Conservation (phyloP, 1,140 invertebrate species). For the Formica selysi region DNA sequence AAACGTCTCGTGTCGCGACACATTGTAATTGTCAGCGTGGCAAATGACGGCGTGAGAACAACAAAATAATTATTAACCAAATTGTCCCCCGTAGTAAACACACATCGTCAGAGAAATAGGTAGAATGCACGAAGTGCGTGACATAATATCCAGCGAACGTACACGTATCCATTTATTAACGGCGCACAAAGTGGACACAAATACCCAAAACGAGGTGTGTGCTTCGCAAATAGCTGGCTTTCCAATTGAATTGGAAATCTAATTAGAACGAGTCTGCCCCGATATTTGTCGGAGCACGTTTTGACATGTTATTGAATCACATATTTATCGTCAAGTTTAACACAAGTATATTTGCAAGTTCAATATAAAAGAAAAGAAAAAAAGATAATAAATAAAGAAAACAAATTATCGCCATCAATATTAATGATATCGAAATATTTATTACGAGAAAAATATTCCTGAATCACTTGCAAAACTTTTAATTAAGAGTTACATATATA, state of each 20-base stretch:
- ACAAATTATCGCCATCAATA: neutral
- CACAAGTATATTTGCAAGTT: neutral
- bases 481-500: neutral
- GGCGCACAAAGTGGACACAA: slow-evolving; percentile 31
- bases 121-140: neutral
- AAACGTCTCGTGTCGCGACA: neutral
- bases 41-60: slow-evolving; percentile 15
- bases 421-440: neutral
- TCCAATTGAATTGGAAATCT: slow-evolving; percentile 48
- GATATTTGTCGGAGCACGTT: slow-evolving; percentile 19
- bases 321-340: neutral
- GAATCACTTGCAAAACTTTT: neutral
- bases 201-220: slow-evolving; percentile 34
- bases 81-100: slow-evolving; percentile 55
- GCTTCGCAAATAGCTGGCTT: slow-evolving; percentile 28
- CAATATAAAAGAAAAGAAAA: neutral
- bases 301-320: slow-evolving; percentile 27
- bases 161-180: slow-evolving; percentile 56
- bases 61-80: slow-evolving; percentile 59
- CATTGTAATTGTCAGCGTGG: neutral
- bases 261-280: slow-evolving; percentile 41
- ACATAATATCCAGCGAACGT: slow-evolving; percentile 3
- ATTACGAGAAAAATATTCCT: neutral
- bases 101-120: slow-evolving; percentile 42
- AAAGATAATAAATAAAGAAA: neutral